Evolutionary conservation across 1,140 invertebrate genomes (phyloP).

Genomic region (Frieseomelitta varia): DNA sequence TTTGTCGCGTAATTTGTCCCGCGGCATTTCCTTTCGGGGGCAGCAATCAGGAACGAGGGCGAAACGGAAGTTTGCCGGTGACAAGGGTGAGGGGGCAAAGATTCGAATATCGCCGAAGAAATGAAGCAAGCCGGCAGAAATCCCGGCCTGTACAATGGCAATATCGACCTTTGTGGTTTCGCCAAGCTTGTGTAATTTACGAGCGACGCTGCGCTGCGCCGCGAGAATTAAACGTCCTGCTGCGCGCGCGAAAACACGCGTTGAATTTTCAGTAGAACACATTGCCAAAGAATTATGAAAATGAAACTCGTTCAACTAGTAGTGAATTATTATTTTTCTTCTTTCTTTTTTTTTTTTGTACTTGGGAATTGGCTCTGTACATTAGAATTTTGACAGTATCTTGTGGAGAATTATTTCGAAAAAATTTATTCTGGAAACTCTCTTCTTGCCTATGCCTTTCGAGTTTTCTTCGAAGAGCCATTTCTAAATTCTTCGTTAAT

Average conservation of each 20-base stretch:
- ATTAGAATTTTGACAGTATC: not conserved
- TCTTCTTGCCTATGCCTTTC: no score
- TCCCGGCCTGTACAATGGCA: not conserved
- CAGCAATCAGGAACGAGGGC: slow-evolving; percentile 4
- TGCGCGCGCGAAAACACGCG: not conserved
- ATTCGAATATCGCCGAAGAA: slow-evolving; percentile 38
- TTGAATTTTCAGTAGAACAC: not conserved
- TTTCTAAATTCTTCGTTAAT: no score
- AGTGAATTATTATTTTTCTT: not conserved
- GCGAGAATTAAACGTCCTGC: not conserved
- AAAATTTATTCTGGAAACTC: not conserved
- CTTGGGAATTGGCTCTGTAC: no score
- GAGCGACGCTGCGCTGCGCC: not conserved
- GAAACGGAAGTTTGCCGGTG: slow-evolving; percentile 34
- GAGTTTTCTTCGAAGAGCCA: no score
- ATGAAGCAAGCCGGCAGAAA: slow-evolving; percentile 25
- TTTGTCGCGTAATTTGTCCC: slow-evolving; percentile 25
- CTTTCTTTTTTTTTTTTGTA: no score
- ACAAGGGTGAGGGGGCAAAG: not conserved
- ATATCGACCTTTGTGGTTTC: slow-evolving; percentile 28
- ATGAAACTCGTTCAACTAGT: no score
- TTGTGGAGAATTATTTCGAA: not conserved
- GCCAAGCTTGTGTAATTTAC: slow-evolving; percentile 31
- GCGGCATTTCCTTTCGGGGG: not conserved
- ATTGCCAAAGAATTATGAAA: not conserved